A percentile compares a stretch with the other conserved stretches of the same genome.
These are phyloP conservation scores for Catharus minimus DNA, from an alignment of 2,113 vertebrate species.

Conservation along the genomic window DNA sequence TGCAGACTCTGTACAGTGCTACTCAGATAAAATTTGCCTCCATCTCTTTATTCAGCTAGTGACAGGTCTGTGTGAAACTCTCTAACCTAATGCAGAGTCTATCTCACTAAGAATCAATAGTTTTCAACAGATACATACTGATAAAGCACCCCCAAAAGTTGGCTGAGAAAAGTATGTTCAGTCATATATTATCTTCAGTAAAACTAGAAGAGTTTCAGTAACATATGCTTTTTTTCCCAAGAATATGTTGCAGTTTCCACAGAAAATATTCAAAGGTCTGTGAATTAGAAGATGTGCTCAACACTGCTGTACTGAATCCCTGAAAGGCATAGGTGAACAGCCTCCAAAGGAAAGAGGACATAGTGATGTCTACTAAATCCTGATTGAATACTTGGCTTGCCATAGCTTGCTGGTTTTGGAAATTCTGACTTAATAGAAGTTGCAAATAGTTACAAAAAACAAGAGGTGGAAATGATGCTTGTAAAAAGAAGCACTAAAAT, in stretches of 20 bases:
- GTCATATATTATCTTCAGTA: not conserved
- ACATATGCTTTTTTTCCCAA: not conserved
- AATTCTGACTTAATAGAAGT: not conserved
- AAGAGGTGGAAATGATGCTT: not conserved
- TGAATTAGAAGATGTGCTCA: not conserved
- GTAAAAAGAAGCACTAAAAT: not conserved
- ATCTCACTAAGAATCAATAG: not conserved
- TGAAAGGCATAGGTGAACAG: not conserved
- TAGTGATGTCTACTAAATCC: rapidly evolving
- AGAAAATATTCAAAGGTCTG: not conserved
- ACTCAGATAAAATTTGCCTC: not conserved
- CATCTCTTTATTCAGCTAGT: not conserved
- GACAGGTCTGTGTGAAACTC: not conserved
- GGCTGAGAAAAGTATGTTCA: not conserved
- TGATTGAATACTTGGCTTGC: not conserved
- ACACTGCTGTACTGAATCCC: not conserved
- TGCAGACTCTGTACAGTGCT: not conserved
- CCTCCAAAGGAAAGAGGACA: not conserved
- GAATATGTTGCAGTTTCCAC: not conserved
- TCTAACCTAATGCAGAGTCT: not conserved
- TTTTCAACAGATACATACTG: not conserved
- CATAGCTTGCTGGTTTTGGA: not conserved
- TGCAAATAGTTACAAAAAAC: not conserved
- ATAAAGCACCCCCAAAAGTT: not conserved
- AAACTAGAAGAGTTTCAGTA: not conserved